phyloP scores from a whole-genome alignment of 2,113 vertebrate species.

The Melierax canorus region DNA sequence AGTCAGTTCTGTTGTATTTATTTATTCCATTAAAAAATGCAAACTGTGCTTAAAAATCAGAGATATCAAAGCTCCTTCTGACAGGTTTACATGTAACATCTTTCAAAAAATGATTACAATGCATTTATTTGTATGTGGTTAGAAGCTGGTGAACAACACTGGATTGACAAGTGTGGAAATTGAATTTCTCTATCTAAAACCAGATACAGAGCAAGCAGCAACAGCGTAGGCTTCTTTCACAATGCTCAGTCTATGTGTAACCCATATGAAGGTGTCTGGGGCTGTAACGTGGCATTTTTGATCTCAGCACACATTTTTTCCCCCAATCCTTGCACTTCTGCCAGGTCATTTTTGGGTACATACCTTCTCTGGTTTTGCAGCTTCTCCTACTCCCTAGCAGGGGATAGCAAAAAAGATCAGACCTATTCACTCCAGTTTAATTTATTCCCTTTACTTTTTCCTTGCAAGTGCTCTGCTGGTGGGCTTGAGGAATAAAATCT shows the following conservation, averaged over 20 bases:
- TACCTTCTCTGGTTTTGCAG: background rate
- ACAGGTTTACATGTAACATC: background rate
- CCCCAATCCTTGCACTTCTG: background rate
- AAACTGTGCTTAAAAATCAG: background rate
- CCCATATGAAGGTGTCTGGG: background rate
- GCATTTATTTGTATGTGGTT: background rate
- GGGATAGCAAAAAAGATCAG: background rate
- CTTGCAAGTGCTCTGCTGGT: background rate
- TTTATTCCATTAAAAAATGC: background rate
- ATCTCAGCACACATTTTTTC: background rate
- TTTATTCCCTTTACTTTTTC: background rate
- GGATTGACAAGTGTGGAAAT: conserved; percentile 32
- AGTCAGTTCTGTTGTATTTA: background rate
- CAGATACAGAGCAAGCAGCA: background rate
- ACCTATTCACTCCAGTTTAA: background rate
- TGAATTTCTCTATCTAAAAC: background rate
- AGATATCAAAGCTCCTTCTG: background rate
- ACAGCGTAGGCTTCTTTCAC: background rate
- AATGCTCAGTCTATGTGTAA: background rate
- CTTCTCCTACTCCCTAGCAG: background rate
- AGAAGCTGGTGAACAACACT: background rate
- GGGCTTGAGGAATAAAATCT: background rate
- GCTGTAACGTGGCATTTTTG: background rate
- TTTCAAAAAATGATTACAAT: background rate
- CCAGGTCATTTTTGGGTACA: background rate